phyloP scores from a whole-genome alignment of 2,888 invertebrate species.

The Gymnoscelis rufifasciata region DNA sequence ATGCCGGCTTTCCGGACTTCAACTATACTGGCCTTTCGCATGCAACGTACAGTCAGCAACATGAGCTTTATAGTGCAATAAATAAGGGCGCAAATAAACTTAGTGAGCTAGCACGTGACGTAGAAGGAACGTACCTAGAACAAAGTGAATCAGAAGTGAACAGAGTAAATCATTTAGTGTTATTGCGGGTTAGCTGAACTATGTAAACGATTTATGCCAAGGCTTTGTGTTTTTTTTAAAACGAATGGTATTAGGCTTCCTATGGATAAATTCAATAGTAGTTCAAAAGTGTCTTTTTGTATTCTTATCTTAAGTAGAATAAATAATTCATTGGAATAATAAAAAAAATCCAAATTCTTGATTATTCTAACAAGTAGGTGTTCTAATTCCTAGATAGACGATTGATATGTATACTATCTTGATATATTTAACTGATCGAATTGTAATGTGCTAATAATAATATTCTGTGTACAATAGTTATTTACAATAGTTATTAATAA shows the following conservation, averaged over 20 bases:
- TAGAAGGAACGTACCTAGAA: constrained; percentile 3
- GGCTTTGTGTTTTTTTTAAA: not conserved
- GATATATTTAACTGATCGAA: too few species aligned
- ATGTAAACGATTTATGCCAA: constrained; percentile 2
- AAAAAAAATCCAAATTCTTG: too few species aligned
- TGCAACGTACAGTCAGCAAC: constrained; percentile 39
- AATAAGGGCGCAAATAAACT: constrained; percentile 13
- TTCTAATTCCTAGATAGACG: too few species aligned
- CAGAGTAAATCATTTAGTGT: constrained; percentile 19
- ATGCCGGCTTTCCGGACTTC: constrained; percentile 31
- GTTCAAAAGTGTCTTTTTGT: too few species aligned
- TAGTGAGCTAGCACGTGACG: constrained; percentile 9
- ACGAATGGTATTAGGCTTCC: not conserved
- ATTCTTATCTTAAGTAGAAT: too few species aligned
- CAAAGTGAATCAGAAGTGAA: too few species aligned
- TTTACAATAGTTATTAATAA: too few species aligned
- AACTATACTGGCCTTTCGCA: constrained; percentile 52
- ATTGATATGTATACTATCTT: too few species aligned
- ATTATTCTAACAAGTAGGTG: too few species aligned
- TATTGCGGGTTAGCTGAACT: constrained; percentile 3
- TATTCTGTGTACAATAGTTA: too few species aligned
- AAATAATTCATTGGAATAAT: too few species aligned
- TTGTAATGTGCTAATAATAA: too few species aligned
- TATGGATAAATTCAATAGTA: not conserved
- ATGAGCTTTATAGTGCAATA: constrained; percentile 1